These are phyloP conservation scores for Spilarctia lutea DNA, from an alignment of 2,888 invertebrate genomes.

Conservation along the genomic window DNA sequence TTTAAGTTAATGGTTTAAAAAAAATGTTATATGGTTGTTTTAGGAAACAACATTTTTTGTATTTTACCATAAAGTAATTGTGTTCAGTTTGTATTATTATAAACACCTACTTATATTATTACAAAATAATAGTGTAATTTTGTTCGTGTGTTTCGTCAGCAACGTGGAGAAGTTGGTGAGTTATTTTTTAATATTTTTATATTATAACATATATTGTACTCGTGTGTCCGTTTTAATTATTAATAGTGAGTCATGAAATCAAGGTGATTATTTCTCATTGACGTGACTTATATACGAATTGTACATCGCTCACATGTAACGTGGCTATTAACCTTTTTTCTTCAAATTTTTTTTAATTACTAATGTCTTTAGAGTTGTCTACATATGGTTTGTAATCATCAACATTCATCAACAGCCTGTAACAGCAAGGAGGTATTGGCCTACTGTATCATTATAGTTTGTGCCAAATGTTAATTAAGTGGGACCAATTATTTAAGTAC, in stretches of 20 bases:
- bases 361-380: background rate
- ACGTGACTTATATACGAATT: background rate
- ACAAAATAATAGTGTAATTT: constrained; percentile 23
- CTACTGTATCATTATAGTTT: background rate
- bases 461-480: background rate
- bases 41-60: constrained; percentile 67
- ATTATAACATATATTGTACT: background rate
- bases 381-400: background rate
- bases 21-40: constrained; percentile 66
- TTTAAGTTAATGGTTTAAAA: constrained; percentile 17
- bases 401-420: too few species aligned
- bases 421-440: too few species aligned
- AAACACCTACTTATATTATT: constrained; percentile 10
- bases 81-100: constrained; percentile 14
- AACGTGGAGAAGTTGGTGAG: constrained; percentile 38
- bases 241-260: background rate
- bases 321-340: background rate
- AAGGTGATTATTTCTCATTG: background rate
- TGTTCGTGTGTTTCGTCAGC: constrained; percentile 34
- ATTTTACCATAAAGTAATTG: constrained; percentile 72
- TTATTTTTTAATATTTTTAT: constrained; percentile 22
- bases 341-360: background rate
- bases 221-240: background rate
- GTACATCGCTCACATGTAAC: background rate
- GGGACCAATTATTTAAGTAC: background rate